phyloP scores from a whole-genome alignment of 1,140 invertebrate species.

The Eupristina koningsbergeri region DNA sequence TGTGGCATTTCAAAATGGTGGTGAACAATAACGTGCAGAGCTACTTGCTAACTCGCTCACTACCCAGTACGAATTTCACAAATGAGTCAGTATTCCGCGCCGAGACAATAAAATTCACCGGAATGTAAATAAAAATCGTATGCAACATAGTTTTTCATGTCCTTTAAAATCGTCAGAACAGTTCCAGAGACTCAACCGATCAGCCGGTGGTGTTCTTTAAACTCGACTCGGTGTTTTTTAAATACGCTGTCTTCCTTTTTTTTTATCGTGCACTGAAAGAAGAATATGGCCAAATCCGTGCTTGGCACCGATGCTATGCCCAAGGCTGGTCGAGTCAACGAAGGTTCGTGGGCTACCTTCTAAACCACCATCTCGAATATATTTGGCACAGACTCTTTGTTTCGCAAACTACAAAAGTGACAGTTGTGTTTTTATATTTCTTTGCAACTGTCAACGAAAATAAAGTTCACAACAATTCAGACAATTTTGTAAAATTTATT shows the following conservation, averaged over 20 bases:
- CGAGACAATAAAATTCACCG: neutral
- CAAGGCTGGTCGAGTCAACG: conserved; percentile 71
- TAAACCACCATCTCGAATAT: neutral
- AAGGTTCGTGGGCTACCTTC: conserved; percentile 62
- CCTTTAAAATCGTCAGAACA: neutral
- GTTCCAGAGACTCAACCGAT: neutral
- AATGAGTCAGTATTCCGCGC: neutral
- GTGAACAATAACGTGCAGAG: conserved; percentile 27
- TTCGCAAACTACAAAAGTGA: neutral
- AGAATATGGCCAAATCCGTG: conserved; percentile 70
- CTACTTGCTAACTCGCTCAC: neutral
- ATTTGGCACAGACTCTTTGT: neutral
- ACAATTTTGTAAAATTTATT: too few species aligned
- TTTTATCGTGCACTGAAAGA: neutral
- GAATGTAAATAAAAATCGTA: conserved; percentile 11
- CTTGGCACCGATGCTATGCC: conserved; percentile 67
- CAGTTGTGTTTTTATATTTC: neutral
- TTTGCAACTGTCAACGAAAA: neutral
- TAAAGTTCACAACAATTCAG: too few species aligned
- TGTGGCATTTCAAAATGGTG: conserved; percentile 49
- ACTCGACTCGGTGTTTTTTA: neutral
- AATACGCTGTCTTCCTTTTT: neutral
- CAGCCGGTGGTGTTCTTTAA: neutral
- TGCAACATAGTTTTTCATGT: neutral
- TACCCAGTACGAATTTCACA: neutral